Base-by-base conservation (phyloP, 2,888 invertebrate genomes). In the Ischnura elegans region DNA sequence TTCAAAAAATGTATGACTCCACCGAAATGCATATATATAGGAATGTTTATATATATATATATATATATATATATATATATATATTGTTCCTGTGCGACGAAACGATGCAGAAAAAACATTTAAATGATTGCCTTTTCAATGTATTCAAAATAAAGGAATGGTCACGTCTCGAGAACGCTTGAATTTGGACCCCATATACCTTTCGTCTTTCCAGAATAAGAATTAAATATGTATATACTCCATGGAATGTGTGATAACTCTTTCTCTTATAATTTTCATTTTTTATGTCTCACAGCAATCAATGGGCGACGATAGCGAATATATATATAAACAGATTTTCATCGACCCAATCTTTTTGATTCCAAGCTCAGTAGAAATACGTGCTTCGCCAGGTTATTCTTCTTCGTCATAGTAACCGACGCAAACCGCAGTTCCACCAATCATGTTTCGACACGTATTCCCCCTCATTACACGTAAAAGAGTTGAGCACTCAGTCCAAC, bases 241-340 rank as follows among this genome's bases (percentile, higher is more conserved):
- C 66, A 76, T 76, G 16, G 36, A 36, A 76, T 76, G n/a, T 76
- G 76, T 36, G 76, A 76, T 36, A 8, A 16, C 51, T 19, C 51
- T 51, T 61, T 25, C 76, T 16, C 76, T 36, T 10, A 76, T 1
- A 76, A 36, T 76, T 36, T 25, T 29, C 19, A 19, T 55, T 55
- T 55, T 25, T 61, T 61, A n/a, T n/a, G n/a, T n/a, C n/a, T 76
- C 76, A 76, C 76, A 36, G 76, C 76, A 76, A 76, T 36, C 76
- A 76, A 36, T 36, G 76, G 76, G 76, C 3, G 76, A 36, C 8
- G 29, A 5, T n/a, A n/a, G n/a, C n/a, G n/a, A n/a, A n/a, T 10
- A 51, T 51, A 29, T 25, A 76, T 29, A 36, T 36, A 76, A 76
- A 36, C 76, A 29, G 36, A 2, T 36, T 76, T 36, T 16, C 29